Evolutionary conservation across 2,888 invertebrate genomes (phyloP).

Genomic region (Branchipolynoe longqiensis): DNA sequence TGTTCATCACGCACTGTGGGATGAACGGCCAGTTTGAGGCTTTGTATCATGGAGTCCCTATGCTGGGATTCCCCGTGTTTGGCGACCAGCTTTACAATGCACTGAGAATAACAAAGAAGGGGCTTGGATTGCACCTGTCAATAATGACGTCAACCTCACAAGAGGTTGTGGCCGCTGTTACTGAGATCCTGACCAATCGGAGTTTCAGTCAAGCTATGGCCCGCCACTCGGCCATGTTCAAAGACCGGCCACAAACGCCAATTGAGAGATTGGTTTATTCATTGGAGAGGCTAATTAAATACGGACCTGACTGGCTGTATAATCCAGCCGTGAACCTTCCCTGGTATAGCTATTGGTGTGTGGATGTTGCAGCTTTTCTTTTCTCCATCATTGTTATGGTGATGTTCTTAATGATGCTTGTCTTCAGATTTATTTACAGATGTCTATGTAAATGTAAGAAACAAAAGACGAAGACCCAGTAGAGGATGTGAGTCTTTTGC

Average conservation of each 20-base stretch:
- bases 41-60: conserved; percentile 71
- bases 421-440: neutral
- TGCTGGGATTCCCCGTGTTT: conserved; percentile 69
- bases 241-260: conserved; percentile 63
- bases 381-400: neutral
- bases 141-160: conserved; percentile 54
- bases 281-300: conserved; percentile 72
- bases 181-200: conserved; percentile 61
- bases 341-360: conserved; percentile 68
- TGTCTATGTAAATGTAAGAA: neutral
- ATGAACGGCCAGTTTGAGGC: conserved; percentile 70
- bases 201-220: conserved; percentile 64
- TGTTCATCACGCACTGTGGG: conserved; percentile 72
- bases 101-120: conserved; percentile 62
- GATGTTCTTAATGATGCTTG: neutral
- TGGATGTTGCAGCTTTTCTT: conserved; percentile 64
- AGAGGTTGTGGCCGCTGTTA: conserved; percentile 62
- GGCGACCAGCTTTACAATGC: conserved; percentile 69
- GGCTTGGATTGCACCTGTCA: conserved; percentile 64
- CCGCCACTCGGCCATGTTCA: conserved; percentile 65
- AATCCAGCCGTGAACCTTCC: conserved; percentile 68
- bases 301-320: conserved; percentile 70
- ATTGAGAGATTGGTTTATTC: conserved; percentile 69
- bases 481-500: too few relatives aligned
- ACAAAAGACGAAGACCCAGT: neutral